Percentiles rank a stretch among this genome's conserved stretches.
Conservation (phyloP, 2,888 invertebrate genomes). For the Philereme transversata region DNA sequence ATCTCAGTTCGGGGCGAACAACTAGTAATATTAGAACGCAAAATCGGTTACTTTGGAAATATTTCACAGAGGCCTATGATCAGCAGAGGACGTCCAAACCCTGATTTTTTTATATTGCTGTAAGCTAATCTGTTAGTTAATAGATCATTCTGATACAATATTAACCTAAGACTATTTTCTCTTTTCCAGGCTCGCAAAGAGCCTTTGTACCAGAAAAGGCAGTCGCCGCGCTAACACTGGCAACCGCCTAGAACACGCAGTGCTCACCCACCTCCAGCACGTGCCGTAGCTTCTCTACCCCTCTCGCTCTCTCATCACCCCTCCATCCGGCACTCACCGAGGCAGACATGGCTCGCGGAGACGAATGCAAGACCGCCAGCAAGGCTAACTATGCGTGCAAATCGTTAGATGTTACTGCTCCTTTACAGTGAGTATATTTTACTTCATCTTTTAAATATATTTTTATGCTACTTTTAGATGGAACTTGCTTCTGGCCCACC, state of each 20-base stretch:
- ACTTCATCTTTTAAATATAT: background rate
- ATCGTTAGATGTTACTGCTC: constrained; percentile 67
- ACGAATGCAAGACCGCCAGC: constrained; percentile 75
- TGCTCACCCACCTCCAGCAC: constrained; percentile 92
- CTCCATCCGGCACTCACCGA: constrained; percentile 60
- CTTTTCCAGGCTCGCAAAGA: constrained; percentile 88
- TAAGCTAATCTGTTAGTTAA: too few species aligned
- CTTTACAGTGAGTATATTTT: constrained; percentile 63
- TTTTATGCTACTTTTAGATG: too few species aligned
- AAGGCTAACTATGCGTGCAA: constrained; percentile 75
- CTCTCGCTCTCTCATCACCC: constrained; percentile 39
- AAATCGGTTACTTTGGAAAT: too few species aligned
- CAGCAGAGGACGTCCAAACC: too few species aligned
- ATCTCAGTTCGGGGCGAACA: too few species aligned
- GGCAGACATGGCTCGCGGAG: constrained; percentile 78
- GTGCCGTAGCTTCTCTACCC: constrained; percentile 86
- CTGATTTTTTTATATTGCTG: too few species aligned
- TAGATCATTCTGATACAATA: too few species aligned
- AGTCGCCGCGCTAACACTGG: constrained; percentile 93
- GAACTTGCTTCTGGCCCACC: too few species aligned
- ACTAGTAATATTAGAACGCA: too few species aligned
- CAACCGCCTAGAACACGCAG: constrained; percentile 92
- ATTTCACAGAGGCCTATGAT: too few species aligned
- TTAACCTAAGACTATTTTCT: background rate
- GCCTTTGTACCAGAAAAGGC: constrained; percentile 91